Evolutionary conservation across 2,888 invertebrate genomes (phyloP).

Genomic region (Ornithoptera alexandrae): DNA sequence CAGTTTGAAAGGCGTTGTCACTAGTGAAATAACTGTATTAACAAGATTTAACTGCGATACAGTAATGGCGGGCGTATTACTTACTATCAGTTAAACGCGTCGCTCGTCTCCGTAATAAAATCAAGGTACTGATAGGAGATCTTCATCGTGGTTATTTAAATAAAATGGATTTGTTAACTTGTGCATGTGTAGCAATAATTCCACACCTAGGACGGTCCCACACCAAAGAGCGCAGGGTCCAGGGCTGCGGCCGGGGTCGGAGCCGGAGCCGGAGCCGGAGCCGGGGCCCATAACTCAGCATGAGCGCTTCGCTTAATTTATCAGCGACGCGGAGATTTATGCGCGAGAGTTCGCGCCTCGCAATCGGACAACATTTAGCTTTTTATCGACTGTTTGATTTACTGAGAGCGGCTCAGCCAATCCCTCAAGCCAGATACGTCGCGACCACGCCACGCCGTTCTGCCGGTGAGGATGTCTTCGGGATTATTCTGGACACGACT

Average conservation of each 20-base stretch:
- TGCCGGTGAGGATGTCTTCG: slow-evolving; percentile 44
- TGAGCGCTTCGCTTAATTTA: slow-evolving; percentile 66
- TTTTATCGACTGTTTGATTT: slow-evolving; percentile 77
- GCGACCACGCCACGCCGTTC: slow-evolving; percentile 43
- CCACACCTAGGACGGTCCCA: too few species aligned
- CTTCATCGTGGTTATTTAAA: too few species aligned
- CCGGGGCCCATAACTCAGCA: slow-evolving; percentile 59
- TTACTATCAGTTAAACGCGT: too few species aligned
- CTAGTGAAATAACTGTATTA: too few species aligned
- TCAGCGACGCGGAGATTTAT: slow-evolving; percentile 73
- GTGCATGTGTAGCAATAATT: too few species aligned
- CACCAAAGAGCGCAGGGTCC: slow-evolving; percentile 19
- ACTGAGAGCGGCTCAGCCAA: slow-evolving; percentile 60
- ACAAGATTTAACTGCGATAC: too few species aligned
- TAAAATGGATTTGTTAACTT: too few species aligned
- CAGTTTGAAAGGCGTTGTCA: too few species aligned
- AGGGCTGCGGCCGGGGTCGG: slow-evolving; percentile 25
- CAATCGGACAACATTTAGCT: slow-evolving; percentile 79
- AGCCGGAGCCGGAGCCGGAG: slow-evolving; percentile 35
- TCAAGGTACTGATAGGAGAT: too few species aligned
- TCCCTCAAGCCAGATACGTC: slow-evolving; percentile 74
- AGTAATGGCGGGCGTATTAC: too few species aligned
- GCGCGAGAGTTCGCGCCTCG: slow-evolving; percentile 61
- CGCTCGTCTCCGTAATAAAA: too few species aligned
- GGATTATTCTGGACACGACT: background rate